Conservation (phyloP, 2,797 vertebrate species). For the Sciurus vulgaris region DNA sequence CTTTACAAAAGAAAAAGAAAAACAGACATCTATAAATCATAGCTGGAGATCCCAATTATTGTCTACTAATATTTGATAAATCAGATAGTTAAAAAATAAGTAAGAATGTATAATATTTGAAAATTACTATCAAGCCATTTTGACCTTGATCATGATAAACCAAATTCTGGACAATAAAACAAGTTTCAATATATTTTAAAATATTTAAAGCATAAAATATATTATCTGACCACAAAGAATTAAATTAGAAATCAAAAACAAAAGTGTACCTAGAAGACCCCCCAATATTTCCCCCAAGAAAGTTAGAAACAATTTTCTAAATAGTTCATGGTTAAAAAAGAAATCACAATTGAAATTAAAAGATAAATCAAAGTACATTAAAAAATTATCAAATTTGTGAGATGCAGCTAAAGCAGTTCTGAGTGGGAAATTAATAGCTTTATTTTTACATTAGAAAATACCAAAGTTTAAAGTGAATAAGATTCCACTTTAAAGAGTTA, state of each 20-base stretch:
- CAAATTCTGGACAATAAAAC: slow-evolving; percentile 1
- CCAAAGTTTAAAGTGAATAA: background rate
- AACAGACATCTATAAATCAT: background rate
- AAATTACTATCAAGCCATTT: background rate
- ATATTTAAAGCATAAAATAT: background rate
- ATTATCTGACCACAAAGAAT: background rate
- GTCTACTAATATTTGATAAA: background rate
- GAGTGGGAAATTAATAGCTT: background rate
- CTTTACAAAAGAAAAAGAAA: background rate
- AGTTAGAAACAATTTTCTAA: slow-evolving; percentile 4
- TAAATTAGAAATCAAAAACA: slow-evolving; percentile 24
- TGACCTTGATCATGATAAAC: background rate
- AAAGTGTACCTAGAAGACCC: background rate
- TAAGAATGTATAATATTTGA: background rate
- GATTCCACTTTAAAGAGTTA: background rate
- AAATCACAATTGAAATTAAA: background rate
- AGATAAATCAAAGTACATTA: background rate
- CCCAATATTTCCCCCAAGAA: background rate
- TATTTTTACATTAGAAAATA: slow-evolving; percentile 26
- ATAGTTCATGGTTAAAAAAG: background rate
- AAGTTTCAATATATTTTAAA: slow-evolving; percentile 10
- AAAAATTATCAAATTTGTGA: slow-evolving; percentile 33
- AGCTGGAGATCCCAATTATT: background rate
- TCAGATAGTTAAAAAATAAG: background rate
- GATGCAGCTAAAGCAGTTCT: background rate